Conservation (phyloP, 2,113 vertebrate genomes). For the Ctenodactylus gundi region DNA sequence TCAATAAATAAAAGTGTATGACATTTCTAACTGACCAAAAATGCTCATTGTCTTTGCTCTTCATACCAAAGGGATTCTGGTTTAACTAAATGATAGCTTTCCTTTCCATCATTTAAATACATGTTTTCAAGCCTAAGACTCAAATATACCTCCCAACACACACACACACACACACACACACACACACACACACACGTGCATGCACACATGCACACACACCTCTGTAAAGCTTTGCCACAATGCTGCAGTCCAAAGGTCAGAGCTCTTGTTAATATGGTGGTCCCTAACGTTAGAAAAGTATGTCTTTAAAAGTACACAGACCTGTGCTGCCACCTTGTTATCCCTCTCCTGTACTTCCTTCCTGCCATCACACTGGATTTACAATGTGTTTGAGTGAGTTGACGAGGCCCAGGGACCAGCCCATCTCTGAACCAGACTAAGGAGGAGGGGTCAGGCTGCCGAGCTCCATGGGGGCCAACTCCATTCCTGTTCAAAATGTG, state of each 20-base stretch:
- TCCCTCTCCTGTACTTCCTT: constrained; percentile 55
- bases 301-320: constrained; percentile 42
- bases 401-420: constrained; percentile 76
- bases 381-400: constrained; percentile 78
- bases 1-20: not conserved
- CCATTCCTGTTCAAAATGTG: constrained; percentile 71
- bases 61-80: not conserved
- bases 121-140: not conserved
- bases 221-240: not conserved
- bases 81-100: not conserved
- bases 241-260: not conserved
- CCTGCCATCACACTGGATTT: constrained; percentile 71
- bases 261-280: not conserved
- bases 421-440: constrained; percentile 69
- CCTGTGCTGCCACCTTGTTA: not conserved
- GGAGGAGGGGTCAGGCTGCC: constrained; percentile 75
- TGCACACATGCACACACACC: not conserved
- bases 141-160: not conserved
- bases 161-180: not conserved
- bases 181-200: not conserved
- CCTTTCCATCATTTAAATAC: not conserved
- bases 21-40: not conserved
- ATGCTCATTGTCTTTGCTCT: not conserved
- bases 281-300: constrained; percentile 36
- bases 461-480: constrained; percentile 58